Evolutionary conservation across 2,113 vertebrate species (phyloP), one percentile per base, ranked within the genome.

Genomic region (Equus przewalskii): DNA sequence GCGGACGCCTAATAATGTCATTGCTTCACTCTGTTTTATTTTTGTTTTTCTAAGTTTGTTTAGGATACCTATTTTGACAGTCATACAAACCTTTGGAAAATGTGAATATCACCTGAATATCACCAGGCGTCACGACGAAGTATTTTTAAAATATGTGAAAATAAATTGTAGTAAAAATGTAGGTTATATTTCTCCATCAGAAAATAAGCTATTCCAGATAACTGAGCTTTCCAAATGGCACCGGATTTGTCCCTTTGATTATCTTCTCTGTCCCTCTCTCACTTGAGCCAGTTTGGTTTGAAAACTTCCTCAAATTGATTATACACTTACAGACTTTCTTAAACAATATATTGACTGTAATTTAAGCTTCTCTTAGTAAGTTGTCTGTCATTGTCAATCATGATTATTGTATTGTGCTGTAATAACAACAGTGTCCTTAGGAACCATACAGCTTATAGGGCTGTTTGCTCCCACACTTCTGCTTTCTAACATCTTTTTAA

Each of bases 261-360:
- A 5, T 58, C 44, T 83, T 96, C 41, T 73, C 49, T 87, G 2
- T 56, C 10, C 44, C 10, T 56, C 26, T 82, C 28, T 76, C 1
- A 21, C 58, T 49, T 60, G 24, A 26, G 70, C 76, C 13, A 79
- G 72, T 82, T 79, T 51, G 26, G 46, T 95, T 51, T 60, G 33
- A 94, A 95, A 90, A 58, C 26, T 44, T 92, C 87, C 4, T 44
- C 33, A 78, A 92, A 62, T 36, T 79, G 33, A 78, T 65, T 81
- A 69, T 7, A 12, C 56, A 22, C 30, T 89, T 85, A 46, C 3
- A 78, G 58, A 64, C 24, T 69, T 80, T 70, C 30, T 58, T 72
- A 79, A 93, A 62, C 6, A 49, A n/a, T 67, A 22, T 78, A 44
- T 36, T 64, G 69, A 83, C 62, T 3, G 41, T 36, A 14, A 44